A percentile compares a stretch with the other conserved stretches of the same genome.
Evolutionary conservation across 2,113 vertebrate genomes (phyloP).

Genomic region (Pheucticus melanocephalus): DNA sequence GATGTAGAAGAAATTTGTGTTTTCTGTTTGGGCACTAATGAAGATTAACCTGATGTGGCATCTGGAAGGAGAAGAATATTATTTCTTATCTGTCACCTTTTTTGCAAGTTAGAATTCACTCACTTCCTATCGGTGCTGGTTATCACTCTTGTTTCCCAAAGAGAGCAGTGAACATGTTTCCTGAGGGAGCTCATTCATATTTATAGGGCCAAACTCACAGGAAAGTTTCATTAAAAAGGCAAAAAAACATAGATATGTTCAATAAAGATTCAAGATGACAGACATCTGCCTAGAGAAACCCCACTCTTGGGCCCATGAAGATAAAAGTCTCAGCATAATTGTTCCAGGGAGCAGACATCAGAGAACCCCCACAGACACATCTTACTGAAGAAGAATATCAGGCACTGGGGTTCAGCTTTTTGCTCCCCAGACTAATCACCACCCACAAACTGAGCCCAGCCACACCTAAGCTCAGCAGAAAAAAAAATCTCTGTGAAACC

Average conservation of each 20-base stretch:
- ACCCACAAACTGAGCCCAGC: background rate
- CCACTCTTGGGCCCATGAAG: background rate
- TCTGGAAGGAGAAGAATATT: background rate
- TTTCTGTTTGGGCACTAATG: background rate
- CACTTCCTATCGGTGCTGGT: background rate
- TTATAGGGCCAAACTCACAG: background rate
- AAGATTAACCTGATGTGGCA: background rate
- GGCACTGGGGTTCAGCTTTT: background rate
- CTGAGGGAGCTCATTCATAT: background rate
- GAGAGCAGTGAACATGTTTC: background rate
- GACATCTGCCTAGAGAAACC: background rate
- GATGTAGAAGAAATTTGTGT: background rate
- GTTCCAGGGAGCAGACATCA: background rate
- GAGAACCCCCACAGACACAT: background rate
- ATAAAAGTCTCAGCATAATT: background rate
- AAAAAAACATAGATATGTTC: background rate
- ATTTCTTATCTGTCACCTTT: background rate
- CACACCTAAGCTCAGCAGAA: background rate
- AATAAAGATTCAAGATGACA: background rate
- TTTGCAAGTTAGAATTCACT: background rate
- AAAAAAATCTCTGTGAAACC: too few species aligned
- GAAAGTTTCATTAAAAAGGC: background rate
- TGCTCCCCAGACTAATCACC: background rate
- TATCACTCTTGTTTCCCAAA: background rate
- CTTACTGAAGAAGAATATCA: rapidly evolving